Evolutionary conservation across 2,888 invertebrate species (phyloP).

Genomic region (Hypselothyrea guttata): DNA sequence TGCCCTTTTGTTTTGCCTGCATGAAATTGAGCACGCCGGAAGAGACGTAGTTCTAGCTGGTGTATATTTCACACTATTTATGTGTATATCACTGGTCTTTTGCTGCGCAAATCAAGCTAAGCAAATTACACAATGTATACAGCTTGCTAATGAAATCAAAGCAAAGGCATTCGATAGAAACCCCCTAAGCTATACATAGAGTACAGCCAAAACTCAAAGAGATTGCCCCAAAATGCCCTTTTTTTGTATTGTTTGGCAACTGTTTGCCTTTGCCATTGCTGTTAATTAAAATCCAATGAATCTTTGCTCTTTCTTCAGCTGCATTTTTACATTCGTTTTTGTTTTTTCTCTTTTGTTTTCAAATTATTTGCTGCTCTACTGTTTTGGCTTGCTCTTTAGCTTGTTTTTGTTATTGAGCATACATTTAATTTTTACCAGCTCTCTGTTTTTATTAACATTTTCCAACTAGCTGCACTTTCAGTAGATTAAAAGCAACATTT

Average conservation of each 20-base stretch:
- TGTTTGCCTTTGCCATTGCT: conserved; percentile 28
- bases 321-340: conserved; percentile 28
- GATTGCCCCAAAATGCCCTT: conserved; percentile 1
- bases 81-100: conserved; percentile 34
- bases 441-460: conserved; percentile 31
- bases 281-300: conserved; percentile 73
- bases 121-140: conserved; percentile 33
- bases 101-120: conserved; percentile 56
- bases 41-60: background rate
- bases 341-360: conserved; percentile 6
- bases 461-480: background rate
- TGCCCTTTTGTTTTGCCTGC: conserved; percentile 33
- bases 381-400: conserved; percentile 9
- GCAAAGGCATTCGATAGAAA: conserved; percentile 32
- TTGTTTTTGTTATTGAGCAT: conserved; percentile 25
- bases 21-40: conserved; percentile 69
- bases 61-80: conserved; percentile 50
- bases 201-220: conserved; percentile 29
- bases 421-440: conserved; percentile 31
- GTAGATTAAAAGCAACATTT: background rate
- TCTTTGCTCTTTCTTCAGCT: conserved; percentile 37
- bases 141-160: conserved; percentile 17
- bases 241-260: conserved; percentile 4
- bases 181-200: conserved; percentile 24
- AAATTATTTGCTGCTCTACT: background rate